These are phyloP conservation scores for Gorsachius magnificus DNA, from an alignment of 2,797 vertebrate genomes.

Conservation along the genomic window DNA sequence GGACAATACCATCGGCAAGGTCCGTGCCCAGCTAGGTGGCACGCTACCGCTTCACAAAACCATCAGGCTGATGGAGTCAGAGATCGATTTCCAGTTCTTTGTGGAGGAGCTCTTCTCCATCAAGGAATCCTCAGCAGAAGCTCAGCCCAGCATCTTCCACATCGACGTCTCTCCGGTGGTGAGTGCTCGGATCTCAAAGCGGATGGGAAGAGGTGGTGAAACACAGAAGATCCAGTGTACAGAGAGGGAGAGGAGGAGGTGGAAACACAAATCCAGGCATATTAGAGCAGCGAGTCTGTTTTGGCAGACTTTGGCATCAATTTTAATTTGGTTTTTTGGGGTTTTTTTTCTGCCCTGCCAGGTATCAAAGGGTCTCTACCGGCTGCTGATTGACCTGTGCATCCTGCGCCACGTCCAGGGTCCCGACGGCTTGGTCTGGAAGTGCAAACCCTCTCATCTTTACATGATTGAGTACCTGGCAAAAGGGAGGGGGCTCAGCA, in stretches of 20 bases:
- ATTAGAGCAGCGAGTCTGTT: background rate
- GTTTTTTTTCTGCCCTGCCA: background rate
- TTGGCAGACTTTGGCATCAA: background rate
- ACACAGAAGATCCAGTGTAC: too few species aligned
- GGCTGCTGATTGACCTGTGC: slow-evolving; percentile 76
- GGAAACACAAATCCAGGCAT: too few species aligned
- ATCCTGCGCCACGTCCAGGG: slow-evolving; percentile 77
- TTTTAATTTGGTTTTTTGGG: background rate
- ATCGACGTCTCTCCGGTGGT: background rate
- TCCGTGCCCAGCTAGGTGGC: background rate
- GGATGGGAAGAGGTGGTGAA: background rate
- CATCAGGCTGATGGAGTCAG: background rate
- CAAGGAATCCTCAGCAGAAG: background rate
- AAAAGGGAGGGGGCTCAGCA: slow-evolving; percentile 21
- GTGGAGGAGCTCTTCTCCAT: background rate
- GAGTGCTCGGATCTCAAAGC: background rate
- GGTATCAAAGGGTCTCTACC: background rate
- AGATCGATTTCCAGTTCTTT: background rate
- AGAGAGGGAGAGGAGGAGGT: too few species aligned
- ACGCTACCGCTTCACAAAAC: background rate
- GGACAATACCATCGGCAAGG: background rate
- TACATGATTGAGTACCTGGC: slow-evolving; percentile 75
- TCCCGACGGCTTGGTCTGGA: slow-evolving; percentile 78
- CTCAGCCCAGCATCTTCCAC: background rate
- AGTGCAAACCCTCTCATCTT: slow-evolving; percentile 74